These are phyloP conservation scores for Hetaerina americana DNA, from an alignment of 1,140 invertebrate genomes.

Conservation along the genomic window DNA sequence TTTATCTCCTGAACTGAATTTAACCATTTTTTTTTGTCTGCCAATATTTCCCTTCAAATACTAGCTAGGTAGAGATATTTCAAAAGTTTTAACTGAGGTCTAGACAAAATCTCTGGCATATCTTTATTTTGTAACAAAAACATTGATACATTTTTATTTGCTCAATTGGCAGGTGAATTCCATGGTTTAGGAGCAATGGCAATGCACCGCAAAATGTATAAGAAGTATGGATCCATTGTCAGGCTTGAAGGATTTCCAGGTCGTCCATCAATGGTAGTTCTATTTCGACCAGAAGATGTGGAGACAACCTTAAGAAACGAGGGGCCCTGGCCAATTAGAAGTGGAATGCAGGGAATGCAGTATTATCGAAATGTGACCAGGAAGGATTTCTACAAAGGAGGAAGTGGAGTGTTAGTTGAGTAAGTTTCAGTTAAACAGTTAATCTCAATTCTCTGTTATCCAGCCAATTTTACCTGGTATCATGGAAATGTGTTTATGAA, in stretches of 20 bases:
- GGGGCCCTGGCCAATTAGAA: constrained; percentile 8
- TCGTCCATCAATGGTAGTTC: background rate
- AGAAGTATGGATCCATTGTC: constrained; percentile 5
- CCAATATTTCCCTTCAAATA: too few relatives aligned
- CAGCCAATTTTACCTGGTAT: too few relatives aligned
- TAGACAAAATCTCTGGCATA: too few relatives aligned
- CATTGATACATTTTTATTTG: too few relatives aligned
- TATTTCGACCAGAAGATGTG: constrained; percentile 6
- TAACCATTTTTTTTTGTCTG: too few relatives aligned
- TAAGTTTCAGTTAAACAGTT: too few relatives aligned
- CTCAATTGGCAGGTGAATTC: background rate
- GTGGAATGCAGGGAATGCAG: background rate
- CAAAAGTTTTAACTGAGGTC: too few relatives aligned
- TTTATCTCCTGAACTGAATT: too few relatives aligned
- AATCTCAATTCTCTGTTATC: too few relatives aligned
- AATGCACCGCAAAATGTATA: background rate
- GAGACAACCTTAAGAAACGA: constrained; percentile 11
- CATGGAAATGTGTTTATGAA: too few relatives aligned
- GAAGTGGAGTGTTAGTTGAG: constrained; percentile 8
- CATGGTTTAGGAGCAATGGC: background rate
- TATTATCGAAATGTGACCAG: constrained; percentile 7
- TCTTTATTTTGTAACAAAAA: too few relatives aligned
- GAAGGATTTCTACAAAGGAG: constrained; percentile 9
- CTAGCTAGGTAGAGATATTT: too few relatives aligned
- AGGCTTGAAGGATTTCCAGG: background rate